Percentiles rank a stretch among this genome's conserved stretches.
phyloP scores from a whole-genome alignment of 2,888 invertebrate genomes.

The Halictus ligatus region DNA sequence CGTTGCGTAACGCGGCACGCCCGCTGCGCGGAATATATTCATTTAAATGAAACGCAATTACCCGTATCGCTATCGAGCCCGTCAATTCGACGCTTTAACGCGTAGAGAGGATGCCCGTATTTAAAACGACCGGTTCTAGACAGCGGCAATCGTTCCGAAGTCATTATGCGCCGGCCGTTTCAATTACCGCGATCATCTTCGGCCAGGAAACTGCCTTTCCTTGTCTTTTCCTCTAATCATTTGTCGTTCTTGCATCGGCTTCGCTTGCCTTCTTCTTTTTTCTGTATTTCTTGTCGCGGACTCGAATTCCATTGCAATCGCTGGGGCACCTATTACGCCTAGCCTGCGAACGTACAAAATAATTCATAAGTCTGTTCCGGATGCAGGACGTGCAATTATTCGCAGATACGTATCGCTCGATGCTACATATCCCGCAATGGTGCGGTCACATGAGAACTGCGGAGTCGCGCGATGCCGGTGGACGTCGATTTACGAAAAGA shows the following conservation, averaged over 20 bases:
- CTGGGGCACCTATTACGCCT: background rate
- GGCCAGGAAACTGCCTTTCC: slow-evolving; percentile 17
- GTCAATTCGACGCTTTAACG: slow-evolving; percentile 12
- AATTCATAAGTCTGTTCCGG: slow-evolving; percentile 23
- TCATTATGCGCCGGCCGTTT: slow-evolving; percentile 22
- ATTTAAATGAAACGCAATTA: slow-evolving; percentile 37
- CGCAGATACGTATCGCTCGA: slow-evolving; percentile 29
- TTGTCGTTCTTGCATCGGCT: background rate
- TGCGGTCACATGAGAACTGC: background rate
- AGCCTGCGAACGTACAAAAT: slow-evolving; percentile 12
- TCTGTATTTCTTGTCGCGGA: background rate
- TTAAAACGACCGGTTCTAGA: background rate
- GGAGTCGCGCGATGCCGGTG: background rate
- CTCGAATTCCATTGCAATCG: slow-evolving; percentile 17
- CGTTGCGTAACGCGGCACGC: slow-evolving; percentile 3
- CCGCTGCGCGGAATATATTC: slow-evolving; percentile 21
- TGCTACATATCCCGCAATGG: background rate
- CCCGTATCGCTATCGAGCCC: slow-evolving; percentile 15
- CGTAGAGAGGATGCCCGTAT: background rate
- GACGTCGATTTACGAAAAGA: slow-evolving; percentile 8
- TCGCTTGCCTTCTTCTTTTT: too few species aligned
- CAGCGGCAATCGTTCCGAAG: slow-evolving; percentile 6
- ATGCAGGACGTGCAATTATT: slow-evolving; percentile 26
- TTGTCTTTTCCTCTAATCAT: background rate
- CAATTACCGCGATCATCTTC: slow-evolving; percentile 31